Percentiles rank a stretch among this genome's conserved stretches.
Evolutionary conservation across 1,140 invertebrate genomes (phyloP).

Genomic region (Tetranychus urticae): DNA sequence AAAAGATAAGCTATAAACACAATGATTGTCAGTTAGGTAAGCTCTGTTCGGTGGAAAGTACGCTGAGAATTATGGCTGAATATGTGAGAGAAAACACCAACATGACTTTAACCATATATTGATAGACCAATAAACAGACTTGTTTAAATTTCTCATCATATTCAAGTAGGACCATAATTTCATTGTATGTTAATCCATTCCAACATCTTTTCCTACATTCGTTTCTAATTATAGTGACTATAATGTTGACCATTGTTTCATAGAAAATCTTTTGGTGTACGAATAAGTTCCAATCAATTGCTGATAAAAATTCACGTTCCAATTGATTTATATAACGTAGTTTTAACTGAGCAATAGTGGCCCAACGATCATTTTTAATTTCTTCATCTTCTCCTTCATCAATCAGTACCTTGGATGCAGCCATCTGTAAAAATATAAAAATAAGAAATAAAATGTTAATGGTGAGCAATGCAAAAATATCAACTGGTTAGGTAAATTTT

Average conservation of each 20-base stretch:
- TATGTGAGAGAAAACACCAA: neutral
- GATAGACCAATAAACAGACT: neutral
- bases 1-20: too few relatives aligned
- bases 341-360: slow-evolving; percentile 44
- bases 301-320: slow-evolving; percentile 62
- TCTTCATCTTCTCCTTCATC: slow-evolving; percentile 73
- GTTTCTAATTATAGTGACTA: slow-evolving; percentile 5
- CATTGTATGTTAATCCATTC: neutral
- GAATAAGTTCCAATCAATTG: slow-evolving; percentile 29
- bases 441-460: slow-evolving; percentile 10
- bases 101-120: neutral
- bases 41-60: neutral
- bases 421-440: slow-evolving; percentile 39
- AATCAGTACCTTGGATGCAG: slow-evolving; percentile 78
- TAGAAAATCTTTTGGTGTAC: slow-evolving; percentile 8
- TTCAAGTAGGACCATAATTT: neutral
- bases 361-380: slow-evolving; percentile 42
- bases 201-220: slow-evolving; percentile 4
- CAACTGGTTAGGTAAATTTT: neutral
- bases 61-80: neutral
- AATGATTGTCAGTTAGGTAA: too few relatives aligned
- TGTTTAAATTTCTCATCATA: neutral
- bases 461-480: neutral
- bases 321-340: slow-evolving; percentile 48
- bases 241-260: slow-evolving; percentile 4